Percentiles rank a stretch among this genome's conserved stretches.
Conservation (phyloP, 1,140 invertebrate species). For the Dendroctonus ponderosae region DNA sequence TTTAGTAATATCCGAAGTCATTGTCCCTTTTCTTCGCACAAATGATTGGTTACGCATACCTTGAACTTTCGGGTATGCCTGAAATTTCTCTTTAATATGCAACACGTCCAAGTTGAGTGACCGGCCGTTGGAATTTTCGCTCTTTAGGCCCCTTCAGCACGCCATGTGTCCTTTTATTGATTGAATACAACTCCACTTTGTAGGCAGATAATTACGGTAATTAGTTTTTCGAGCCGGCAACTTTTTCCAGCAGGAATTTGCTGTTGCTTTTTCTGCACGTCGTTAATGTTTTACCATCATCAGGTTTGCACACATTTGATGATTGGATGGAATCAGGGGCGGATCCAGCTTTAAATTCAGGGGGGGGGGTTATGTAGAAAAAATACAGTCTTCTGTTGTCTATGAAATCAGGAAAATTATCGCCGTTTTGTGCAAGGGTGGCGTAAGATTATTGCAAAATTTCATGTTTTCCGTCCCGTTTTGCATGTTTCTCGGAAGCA, state of each 20-base stretch:
- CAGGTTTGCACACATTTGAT: too few species aligned
- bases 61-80: slow-evolving; percentile 10
- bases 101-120: slow-evolving; percentile 16
- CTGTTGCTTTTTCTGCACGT: too few species aligned
- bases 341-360: too few species aligned
- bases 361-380: too few species aligned
- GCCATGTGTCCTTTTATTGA: slow-evolving; percentile 15
- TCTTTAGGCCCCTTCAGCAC: slow-evolving; percentile 8
- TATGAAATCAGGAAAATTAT: too few species aligned
- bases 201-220: slow-evolving; percentile 9
- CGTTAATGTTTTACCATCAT: too few species aligned
- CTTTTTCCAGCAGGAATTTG: background rate
- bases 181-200: slow-evolving; percentile 15
- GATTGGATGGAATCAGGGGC: too few species aligned
- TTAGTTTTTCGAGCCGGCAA: slow-evolving; percentile 8
- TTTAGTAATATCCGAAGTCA: background rate
- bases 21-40: slow-evolving; percentile 1
- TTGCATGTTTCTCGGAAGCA: too few species aligned
- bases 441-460: too few species aligned
- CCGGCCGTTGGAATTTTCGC: slow-evolving; percentile 5
- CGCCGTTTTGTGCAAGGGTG: too few species aligned
- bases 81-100: slow-evolving; percentile 25
- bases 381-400: too few species aligned
- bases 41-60: slow-evolving; percentile 8
- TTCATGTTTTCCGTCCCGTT: too few species aligned